Evolutionary conservation across 2,888 invertebrate species (phyloP), one percentile per base, ranked within the genome.

Genomic region (Elysia crispata): DNA sequence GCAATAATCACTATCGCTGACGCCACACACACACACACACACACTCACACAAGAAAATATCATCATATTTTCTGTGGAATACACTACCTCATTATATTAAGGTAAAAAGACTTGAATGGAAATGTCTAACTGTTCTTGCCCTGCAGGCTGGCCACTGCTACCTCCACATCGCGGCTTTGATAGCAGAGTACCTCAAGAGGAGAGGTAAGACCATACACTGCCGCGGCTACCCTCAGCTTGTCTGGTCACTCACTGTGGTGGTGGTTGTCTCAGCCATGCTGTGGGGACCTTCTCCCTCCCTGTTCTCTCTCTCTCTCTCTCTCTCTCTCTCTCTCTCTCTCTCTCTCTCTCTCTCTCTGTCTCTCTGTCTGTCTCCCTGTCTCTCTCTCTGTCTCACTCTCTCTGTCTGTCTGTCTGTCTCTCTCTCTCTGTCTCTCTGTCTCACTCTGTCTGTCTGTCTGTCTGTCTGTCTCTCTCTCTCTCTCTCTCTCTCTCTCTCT

Each of bases 161-260:
- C 91, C 94, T 98, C 0, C 98, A 99, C 91, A 97, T 98, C 86
- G 97, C 98, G 5, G 98, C 98, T 0, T 93, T 98, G 41, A 97
- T 98, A 93, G 97, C 98, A 0, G 98, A 98, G 91, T 98, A 98
- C 92, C 93, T 99, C 75, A 92, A 91, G 81, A 96, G 96, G 83
- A 91, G 92, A 90, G 93, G 93, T 93, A 82, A 85, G 90, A 41
- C 25, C 3, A 18, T 20, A 25, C n/a, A 1, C 62, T 60, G 23
- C n/a, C 8, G 31, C 1, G n/a, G 15, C 18, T 30, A 23, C 30
- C 30, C n/a, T n/a, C n/a, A n/a, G 23, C n/a, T n/a, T 41, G 41
- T 41, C 41, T 41, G 41, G 3, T 6, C 5, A 6, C 11, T 41
- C 41, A 41, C 11, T n/a, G n/a, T n/a, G n/a, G 41, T 41, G 41